Percentiles rank a stretch among this genome's conserved stretches.
phyloP scores from a whole-genome alignment of 2,797 vertebrate species.

The Pseudomugil gertrudae region DNA sequence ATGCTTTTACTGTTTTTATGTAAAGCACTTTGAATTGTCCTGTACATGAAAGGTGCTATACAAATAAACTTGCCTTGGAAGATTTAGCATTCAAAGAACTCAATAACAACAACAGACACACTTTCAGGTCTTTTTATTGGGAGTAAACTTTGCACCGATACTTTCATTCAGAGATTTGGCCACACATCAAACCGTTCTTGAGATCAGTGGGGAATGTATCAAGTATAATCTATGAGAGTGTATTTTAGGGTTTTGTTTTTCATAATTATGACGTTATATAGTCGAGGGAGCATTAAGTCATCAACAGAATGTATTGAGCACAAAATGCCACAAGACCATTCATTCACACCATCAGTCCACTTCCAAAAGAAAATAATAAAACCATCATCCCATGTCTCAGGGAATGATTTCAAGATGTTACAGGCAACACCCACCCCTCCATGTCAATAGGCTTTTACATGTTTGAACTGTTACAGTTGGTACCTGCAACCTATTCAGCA shows the following conservation, averaged over 20 bases:
- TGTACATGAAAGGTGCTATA: too few species aligned
- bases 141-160: constrained; percentile 79
- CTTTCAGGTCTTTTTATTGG: constrained; percentile 77
- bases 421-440: constrained; percentile 3
- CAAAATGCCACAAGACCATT: constrained; percentile 52
- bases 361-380: constrained; percentile 18
- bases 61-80: too few species aligned
- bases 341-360: constrained; percentile 33
- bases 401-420: constrained; percentile 22
- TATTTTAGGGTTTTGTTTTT: constrained; percentile 55
- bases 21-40: too few species aligned
- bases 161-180: constrained; percentile 77
- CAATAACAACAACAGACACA: constrained; percentile 20
- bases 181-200: constrained; percentile 69
- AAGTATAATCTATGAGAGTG: constrained; percentile 74
- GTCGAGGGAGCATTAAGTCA: constrained; percentile 50
- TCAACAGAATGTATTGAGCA: constrained; percentile 48
- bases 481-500: not conserved
- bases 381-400: not conserved
- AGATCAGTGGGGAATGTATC: constrained; percentile 79
- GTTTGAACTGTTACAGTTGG: constrained; percentile 29
- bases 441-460: constrained; percentile 12
- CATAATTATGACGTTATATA: constrained; percentile 44
- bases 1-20: too few species aligned
- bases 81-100: not conserved